Percentiles rank a stretch among this genome's conserved stretches.
These are phyloP conservation scores for Trichoplusia ni DNA, from an alignment of 1,140 invertebrate species.

Conservation along the genomic window DNA sequence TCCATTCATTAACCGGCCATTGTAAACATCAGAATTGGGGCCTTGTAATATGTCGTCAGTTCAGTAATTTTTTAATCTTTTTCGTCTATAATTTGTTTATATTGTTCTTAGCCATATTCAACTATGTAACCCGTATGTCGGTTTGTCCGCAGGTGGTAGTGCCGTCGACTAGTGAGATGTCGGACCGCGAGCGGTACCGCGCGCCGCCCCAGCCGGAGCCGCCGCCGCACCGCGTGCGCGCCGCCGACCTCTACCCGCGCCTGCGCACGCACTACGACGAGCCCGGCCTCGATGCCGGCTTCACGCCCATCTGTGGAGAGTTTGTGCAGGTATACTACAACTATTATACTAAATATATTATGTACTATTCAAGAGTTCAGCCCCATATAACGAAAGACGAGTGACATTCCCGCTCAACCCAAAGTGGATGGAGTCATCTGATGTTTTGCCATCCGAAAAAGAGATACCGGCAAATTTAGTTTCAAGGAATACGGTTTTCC, in stretches of 20 bases:
- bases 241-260: conserved; percentile 74
- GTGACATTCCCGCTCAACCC: not conserved
- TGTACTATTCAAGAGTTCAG: not conserved
- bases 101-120: not conserved
- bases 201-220: conserved; percentile 70
- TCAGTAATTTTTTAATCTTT: too few relatives aligned
- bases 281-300: conserved; percentile 69
- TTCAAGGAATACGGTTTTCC: too few relatives aligned
- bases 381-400: too few relatives aligned
- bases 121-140: not conserved
- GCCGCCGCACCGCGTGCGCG: conserved; percentile 70
- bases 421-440: not conserved
- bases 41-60: too few relatives aligned
- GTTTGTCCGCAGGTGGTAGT: conserved; percentile 48
- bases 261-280: conserved; percentile 72
- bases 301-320: conserved; percentile 76
- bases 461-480: too few relatives aligned
- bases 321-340: conserved; percentile 68
- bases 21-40: too few relatives aligned
- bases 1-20: too few relatives aligned
- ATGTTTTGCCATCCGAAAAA: too few relatives aligned
- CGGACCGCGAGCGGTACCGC: conserved; percentile 70
- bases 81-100: not conserved
- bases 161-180: conserved; percentile 62
- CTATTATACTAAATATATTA: not conserved